Evolutionary conservation across 2,888 invertebrate species (phyloP).

Genomic region (Papilio elwesi): DNA sequence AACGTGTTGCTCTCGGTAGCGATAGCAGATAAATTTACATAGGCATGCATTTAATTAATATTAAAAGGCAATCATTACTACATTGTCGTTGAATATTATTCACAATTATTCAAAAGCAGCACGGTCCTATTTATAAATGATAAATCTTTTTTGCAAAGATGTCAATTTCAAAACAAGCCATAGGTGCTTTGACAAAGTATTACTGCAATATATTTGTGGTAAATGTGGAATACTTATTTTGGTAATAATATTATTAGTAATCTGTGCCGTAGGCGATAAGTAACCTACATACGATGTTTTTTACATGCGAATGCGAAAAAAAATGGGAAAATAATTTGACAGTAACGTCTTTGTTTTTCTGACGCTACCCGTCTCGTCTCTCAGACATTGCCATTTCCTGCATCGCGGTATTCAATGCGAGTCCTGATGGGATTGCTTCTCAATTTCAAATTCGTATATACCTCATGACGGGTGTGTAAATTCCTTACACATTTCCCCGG

Average conservation of each 20-base stretch:
- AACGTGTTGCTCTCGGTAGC: constrained; percentile 46
- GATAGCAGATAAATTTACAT: constrained; percentile 37
- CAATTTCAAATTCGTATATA: constrained; percentile 63
- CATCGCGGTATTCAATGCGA: constrained; percentile 51
- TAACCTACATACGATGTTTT: too few relatives aligned
- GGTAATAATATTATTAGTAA: too few relatives aligned
- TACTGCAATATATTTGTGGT: background rate
- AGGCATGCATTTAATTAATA: background rate
- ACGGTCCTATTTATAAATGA: too few relatives aligned
- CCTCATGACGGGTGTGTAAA: constrained; percentile 44
- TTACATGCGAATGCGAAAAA: too few relatives aligned
- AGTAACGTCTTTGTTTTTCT: background rate
- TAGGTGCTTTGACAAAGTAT: too few relatives aligned
- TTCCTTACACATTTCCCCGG: constrained; percentile 13
- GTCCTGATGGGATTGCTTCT: constrained; percentile 63
- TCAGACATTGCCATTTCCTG: constrained; percentile 69
- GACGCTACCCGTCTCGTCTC: constrained; percentile 46
- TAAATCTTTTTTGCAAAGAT: too few relatives aligned
- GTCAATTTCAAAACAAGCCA: too few relatives aligned
- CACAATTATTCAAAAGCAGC: too few relatives aligned
- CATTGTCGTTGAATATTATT: too few relatives aligned
- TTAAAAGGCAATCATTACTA: too few relatives aligned
- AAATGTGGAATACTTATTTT: background rate
- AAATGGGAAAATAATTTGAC: too few relatives aligned
- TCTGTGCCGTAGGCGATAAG: too few relatives aligned